Conservation (phyloP, 2,797 vertebrate species). For the Anolis apletophallus region DNA sequence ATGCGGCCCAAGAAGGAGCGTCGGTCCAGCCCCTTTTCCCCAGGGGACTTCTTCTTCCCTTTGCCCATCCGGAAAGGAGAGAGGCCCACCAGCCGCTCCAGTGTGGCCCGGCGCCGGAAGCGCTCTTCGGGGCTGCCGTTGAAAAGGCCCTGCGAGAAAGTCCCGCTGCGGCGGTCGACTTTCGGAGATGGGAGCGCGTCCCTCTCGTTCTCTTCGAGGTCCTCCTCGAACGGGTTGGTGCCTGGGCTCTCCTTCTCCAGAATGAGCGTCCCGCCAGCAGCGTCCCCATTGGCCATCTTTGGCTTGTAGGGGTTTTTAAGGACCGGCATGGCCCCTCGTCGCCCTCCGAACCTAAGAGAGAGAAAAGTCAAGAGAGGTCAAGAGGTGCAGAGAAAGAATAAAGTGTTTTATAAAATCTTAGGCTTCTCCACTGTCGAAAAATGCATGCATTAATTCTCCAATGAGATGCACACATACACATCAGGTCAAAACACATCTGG, state of each 20-base stretch:
- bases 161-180: neutral
- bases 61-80: conserved; percentile 70
- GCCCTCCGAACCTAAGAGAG: neutral
- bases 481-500: too few relatives aligned
- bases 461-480: too few relatives aligned
- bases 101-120: conserved; percentile 63
- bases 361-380: neutral
- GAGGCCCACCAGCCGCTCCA: conserved; percentile 72
- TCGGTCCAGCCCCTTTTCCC: conserved; percentile 10
- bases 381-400: too few relatives aligned
- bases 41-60: conserved; percentile 45
- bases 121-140: conserved; percentile 44
- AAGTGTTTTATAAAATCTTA: too few relatives aligned
- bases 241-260: conserved; percentile 15
- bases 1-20: conserved; percentile 59
- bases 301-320: conserved; percentile 22
- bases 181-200: conserved; percentile 36
- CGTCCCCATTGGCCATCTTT: conserved; percentile 25
- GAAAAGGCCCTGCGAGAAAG: neutral
- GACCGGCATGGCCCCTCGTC: conserved; percentile 11
- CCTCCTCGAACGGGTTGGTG: conserved; percentile 67
- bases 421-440: too few relatives aligned
- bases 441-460: too few relatives aligned
- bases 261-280: neutral
- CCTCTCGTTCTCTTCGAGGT: conserved; percentile 48